Evolutionary conservation across 2,797 vertebrate genomes (phyloP), one percentile per base, ranked within the genome.

Genomic region (Phrynocephalus vlangalii): DNA sequence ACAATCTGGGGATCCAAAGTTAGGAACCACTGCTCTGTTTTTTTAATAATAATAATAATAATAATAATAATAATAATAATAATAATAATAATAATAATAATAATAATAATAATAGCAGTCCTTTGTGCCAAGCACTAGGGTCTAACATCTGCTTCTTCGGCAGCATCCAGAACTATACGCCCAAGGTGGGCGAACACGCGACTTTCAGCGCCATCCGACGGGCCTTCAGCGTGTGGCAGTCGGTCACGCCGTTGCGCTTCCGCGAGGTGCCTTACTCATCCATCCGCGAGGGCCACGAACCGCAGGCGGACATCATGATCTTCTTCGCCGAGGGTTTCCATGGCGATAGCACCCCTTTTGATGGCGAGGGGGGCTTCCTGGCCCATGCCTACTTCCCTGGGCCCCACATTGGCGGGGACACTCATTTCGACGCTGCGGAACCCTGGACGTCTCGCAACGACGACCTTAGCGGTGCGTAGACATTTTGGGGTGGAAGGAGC

Each of bases 311-410:
- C 97, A 99, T 99, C 96, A 98, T 99, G 98, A 96, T 99, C 73
- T 97, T 97, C 94, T 99, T 99, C 5, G 95, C 98, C 0, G 98
- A 98, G 85, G 98, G 98, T 0, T 99, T 98, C 95, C 98, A 99
- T 0, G 98, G 98, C 0, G 98, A 99, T 97, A 98, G 98, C 96
- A 98, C 98, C 0, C 98, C 98, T 0, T 99, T 99, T 1, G 98
- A 99, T 0, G 98, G 98, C 0, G 98, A 98, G 82, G 98, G 98
- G 0, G 98, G 98, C 30, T 99, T 99, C 95, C 92, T 99, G 93
- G 98, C 98, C 11, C 98, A 99, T 0, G 98, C 98, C 9, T 99
- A 98, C 90, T 99, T 99, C 94, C 98, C 98, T 0, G 98, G 98
- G 2, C 95, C 96, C 1, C 98, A 97, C 87, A 99, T 99, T 1